These are phyloP conservation scores for Stegastes partitus DNA, from an alignment of 2,113 vertebrate species.

Conservation along the genomic window DNA sequence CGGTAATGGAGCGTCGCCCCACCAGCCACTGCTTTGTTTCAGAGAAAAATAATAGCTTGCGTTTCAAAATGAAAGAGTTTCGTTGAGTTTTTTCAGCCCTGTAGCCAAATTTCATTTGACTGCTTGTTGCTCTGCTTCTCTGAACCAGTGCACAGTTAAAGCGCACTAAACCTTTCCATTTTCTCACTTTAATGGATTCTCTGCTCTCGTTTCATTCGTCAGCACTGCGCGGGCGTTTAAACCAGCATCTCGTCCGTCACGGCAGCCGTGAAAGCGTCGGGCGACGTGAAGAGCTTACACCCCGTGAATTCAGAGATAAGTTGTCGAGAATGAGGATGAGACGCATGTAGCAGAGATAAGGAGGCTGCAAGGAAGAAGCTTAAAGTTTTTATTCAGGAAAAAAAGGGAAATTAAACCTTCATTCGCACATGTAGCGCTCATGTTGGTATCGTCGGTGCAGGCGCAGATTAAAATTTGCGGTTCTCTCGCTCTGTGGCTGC, in stretches of 20 bases:
- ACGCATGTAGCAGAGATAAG: slow-evolving; percentile 17
- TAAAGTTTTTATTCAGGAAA: background rate
- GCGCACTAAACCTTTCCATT: background rate
- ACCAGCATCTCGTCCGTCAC: slow-evolving; percentile 1
- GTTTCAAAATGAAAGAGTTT: too few relatives aligned
- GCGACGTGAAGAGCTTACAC: slow-evolving; percentile 13
- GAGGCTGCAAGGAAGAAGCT: background rate
- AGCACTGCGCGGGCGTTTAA: slow-evolving; percentile 18
- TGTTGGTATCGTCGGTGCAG: slow-evolving; percentile 18
- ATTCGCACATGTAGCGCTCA: background rate
- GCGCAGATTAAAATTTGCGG: slow-evolving; percentile 13
- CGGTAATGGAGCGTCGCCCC: slow-evolving; percentile 13
- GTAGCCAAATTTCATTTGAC: too few relatives aligned
- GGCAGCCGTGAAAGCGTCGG: slow-evolving; percentile 14
- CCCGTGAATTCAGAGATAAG: slow-evolving; percentile 18
- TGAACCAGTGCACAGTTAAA: slow-evolving; percentile 13
- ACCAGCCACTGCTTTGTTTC: slow-evolving; percentile 17
- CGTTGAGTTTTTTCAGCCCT: background rate
- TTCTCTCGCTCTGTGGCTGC: slow-evolving; percentile 20
- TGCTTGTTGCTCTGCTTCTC: too few relatives aligned
- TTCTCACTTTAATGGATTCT: slow-evolving; percentile 21
- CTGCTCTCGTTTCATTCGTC: slow-evolving; percentile 13
- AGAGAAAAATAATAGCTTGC: slow-evolving; percentile 1
- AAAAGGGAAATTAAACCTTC: background rate
- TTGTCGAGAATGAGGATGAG: background rate